Percentiles rank a stretch among this genome's conserved stretches.
phyloP scores from a whole-genome alignment of 2,888 invertebrate genomes.

The Thelaira solivaga region DNA sequence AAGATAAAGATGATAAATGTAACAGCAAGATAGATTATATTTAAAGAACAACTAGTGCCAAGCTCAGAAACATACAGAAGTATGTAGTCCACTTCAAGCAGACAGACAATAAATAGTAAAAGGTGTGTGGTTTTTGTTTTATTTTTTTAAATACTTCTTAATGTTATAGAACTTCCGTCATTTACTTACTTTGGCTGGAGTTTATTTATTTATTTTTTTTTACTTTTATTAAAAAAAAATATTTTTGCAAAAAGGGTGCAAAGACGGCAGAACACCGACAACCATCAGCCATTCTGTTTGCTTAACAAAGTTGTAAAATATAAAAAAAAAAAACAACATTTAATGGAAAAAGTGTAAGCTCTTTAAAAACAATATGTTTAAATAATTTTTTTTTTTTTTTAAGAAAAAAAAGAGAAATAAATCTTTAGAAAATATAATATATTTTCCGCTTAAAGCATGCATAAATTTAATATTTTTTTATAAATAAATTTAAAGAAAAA shows the following conservation, averaged over 20 bases:
- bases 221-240: background rate
- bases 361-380: no score
- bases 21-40: slow-evolving; percentile 47
- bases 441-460: no score
- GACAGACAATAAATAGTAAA: background rate
- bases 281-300: background rate
- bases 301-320: no score
- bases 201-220: no score
- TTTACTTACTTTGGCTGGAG: slow-evolving; percentile 19
- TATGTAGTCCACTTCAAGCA: background rate
- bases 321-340: no score
- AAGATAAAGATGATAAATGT: slow-evolving; percentile 27
- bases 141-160: slow-evolving; percentile 31
- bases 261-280: background rate
- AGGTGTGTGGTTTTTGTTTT: slow-evolving; percentile 50
- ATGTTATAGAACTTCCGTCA: slow-evolving; percentile 8
- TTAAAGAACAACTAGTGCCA: background rate
- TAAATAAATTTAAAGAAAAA: no score
- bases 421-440: no score
- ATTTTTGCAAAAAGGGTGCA: background rate
- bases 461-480: no score
- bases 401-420: no score
- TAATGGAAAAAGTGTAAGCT: no score
- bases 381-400: no score
- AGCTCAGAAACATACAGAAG: background rate